Percentiles rank a stretch among this genome's conserved stretches.
Evolutionary conservation across 2,888 invertebrate genomes (phyloP).

Genomic region (Mesodorylaimus sp.): DNA sequence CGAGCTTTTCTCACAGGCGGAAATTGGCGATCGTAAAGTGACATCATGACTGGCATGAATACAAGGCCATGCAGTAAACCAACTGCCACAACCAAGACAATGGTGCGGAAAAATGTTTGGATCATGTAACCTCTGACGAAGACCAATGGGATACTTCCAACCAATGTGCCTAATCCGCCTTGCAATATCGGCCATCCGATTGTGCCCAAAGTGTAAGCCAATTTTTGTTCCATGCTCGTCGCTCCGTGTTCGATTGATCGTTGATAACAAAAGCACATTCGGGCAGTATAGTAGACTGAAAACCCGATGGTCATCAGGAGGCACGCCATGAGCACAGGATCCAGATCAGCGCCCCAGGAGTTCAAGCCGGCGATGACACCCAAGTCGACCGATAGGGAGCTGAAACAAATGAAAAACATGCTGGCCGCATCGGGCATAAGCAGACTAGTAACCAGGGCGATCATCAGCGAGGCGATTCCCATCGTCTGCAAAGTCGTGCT

Average conservation of each 20-base stretch:
- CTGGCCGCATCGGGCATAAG: constrained; percentile 80
- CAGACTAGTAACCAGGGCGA: constrained; percentile 80
- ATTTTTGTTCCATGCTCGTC: constrained; percentile 34
- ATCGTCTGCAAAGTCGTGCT: not conserved
- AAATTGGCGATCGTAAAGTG: no score
- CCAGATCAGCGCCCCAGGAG: constrained; percentile 70
- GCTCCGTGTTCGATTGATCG: constrained; percentile 11
- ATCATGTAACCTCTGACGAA: constrained; percentile 83
- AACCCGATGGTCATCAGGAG: constrained; percentile 93
- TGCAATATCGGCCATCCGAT: constrained; percentile 73
- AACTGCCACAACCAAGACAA: constrained; percentile 72
- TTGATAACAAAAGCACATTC: constrained; percentile 26
- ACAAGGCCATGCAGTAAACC: constrained; percentile 82
- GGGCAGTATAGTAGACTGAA: constrained; percentile 77
- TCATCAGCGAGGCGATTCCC: constrained; percentile 41
- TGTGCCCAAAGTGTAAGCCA: constrained; percentile 65
- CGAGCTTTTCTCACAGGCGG: no score
- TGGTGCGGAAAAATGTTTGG: constrained; percentile 86
- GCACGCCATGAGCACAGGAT: constrained; percentile 51
- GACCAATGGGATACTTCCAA: constrained; percentile 65
- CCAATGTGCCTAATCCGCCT: constrained; percentile 69
- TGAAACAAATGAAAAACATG: constrained; percentile 81
- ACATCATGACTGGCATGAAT: constrained; percentile 50
- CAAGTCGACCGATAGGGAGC: constrained; percentile 74
- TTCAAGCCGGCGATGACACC: constrained; percentile 92